phyloP scores from a whole-genome alignment of 2,888 invertebrate species.

The Drosophila tripunctata region DNA sequence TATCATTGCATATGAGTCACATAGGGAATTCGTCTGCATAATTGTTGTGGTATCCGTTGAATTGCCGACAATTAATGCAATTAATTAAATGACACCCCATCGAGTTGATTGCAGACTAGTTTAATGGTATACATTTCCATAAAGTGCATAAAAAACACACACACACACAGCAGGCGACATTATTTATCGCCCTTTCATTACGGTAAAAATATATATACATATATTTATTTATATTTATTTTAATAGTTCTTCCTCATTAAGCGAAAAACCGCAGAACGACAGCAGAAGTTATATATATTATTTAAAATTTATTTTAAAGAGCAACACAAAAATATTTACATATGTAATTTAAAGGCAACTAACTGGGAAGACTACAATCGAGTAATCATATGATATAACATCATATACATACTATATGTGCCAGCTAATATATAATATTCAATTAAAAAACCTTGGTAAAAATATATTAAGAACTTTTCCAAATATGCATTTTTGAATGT shows the following conservation, averaged over 20 bases:
- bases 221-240: background rate
- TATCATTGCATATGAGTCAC: conserved; percentile 14
- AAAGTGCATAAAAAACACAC: background rate
- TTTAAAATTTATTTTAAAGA: no score
- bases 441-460: no score
- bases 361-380: no score
- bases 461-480: no score
- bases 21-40: conserved; percentile 14
- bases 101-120: conserved; percentile 6
- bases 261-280: background rate
- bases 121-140: background rate
- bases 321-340: no score
- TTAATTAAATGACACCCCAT: conserved; percentile 23
- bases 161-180: conserved; percentile 6
- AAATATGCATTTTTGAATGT: no score
- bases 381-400: no score
- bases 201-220: background rate
- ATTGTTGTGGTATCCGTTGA: conserved; percentile 19
- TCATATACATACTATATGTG: no score
- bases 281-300: background rate
- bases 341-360: no score
- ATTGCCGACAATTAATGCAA: conserved; percentile 29
- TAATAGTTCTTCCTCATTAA: background rate
- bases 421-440: no score
- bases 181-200: background rate